A percentile compares a stretch with the other conserved stretches of the same genome.
phyloP scores from a whole-genome alignment of 2,888 invertebrate genomes.

The Phaonia tiefii region DNA sequence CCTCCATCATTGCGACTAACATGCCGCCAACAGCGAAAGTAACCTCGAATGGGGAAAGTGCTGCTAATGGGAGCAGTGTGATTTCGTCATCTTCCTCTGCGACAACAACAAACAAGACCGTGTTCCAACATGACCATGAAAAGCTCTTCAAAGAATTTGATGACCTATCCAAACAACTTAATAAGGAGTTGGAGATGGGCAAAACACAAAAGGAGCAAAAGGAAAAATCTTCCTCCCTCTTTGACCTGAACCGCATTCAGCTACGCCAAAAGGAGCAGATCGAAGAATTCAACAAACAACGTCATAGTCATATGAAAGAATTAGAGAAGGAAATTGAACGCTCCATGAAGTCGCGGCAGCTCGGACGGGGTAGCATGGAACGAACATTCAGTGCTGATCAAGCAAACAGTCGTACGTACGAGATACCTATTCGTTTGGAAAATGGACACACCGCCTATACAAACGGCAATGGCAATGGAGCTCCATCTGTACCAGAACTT shows the following conservation, averaged over 20 bases:
- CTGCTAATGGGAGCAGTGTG: conserved; percentile 46
- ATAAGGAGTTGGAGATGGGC: conserved; percentile 75
- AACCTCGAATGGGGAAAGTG: conserved; percentile 61
- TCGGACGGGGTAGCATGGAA: conserved; percentile 11
- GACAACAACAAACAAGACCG: conserved; percentile 56
- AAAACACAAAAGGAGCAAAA: conserved; percentile 72
- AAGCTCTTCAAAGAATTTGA: conserved; percentile 80
- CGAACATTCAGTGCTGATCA: background rate
- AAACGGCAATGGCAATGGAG: conserved; percentile 38
- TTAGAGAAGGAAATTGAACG: conserved; percentile 75
- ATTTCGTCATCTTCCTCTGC: conserved; percentile 47
- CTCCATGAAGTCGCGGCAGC: conserved; percentile 70
- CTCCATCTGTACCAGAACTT: conserved; percentile 48
- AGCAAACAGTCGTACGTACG: conserved; percentile 59
- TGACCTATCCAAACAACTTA: conserved; percentile 77
- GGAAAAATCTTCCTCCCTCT: conserved; percentile 74
- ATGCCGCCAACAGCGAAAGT: conserved; percentile 59
- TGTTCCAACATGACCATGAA: conserved; percentile 75
- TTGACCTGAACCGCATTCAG: conserved; percentile 73
- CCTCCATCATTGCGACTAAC: conserved; percentile 58
- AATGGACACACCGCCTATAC: conserved; percentile 28
- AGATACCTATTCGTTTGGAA: conserved; percentile 69
- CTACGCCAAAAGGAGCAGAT: conserved; percentile 68
- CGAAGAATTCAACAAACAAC: conserved; percentile 72
- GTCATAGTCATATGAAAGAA: conserved; percentile 75